Percentiles rank a stretch among this genome's conserved stretches.
Conservation (phyloP, 2,888 invertebrate genomes). For the Drosophila fungiperda region DNA sequence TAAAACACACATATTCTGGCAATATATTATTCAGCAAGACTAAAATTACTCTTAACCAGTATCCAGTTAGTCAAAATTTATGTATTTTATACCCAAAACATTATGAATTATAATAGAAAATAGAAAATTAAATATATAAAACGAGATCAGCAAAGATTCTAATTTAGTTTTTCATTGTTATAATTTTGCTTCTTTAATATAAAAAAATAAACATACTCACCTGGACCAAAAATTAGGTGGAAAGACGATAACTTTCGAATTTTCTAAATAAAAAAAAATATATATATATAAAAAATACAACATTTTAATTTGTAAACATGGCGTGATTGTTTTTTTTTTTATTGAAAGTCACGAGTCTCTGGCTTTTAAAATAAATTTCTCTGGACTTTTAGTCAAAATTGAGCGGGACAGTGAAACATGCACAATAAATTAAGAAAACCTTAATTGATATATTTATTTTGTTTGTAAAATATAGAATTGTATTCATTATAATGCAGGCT, state of each 20-base stretch:
- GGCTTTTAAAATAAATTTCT: background rate
- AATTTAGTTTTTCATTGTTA: background rate
- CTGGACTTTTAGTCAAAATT: background rate
- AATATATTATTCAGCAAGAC: background rate
- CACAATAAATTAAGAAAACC: background rate
- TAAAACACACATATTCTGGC: background rate
- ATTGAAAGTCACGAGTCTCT: background rate
- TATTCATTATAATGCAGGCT: background rate
- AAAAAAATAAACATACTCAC: background rate
- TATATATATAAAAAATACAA: background rate
- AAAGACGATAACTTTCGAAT: background rate
- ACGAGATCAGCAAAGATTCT: background rate
- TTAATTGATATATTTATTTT: background rate
- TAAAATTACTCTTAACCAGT: background rate
- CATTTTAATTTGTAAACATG: background rate
- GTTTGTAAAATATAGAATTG: background rate
- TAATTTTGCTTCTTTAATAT: background rate
- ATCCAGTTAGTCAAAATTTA: background rate
- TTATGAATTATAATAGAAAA: background rate
- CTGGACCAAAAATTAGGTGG: background rate
- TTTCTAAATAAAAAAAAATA: background rate
- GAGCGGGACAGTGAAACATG: background rate
- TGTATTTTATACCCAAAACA: background rate
- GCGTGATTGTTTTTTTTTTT: background rate
- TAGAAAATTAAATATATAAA: background rate